Evolutionary conservation across 2,113 vertebrate genomes (phyloP).

Genomic region (Pogonocichla stellata): DNA sequence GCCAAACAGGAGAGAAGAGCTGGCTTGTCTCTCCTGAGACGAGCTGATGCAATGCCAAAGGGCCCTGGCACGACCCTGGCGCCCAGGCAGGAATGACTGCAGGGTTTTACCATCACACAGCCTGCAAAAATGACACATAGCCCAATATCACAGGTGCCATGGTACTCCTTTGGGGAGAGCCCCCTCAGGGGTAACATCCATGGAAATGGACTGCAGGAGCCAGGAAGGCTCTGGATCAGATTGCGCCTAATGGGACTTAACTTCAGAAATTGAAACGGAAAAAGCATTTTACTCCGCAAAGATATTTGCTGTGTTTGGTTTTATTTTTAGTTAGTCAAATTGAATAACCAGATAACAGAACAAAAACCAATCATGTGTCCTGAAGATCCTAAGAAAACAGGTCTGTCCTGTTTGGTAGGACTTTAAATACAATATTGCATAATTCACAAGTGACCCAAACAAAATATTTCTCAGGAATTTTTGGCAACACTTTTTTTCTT

Average conservation of each 20-base stretch:
- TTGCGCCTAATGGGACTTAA: background rate
- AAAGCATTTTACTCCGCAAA: background rate
- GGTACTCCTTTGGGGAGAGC: background rate
- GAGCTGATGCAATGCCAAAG: accelerated
- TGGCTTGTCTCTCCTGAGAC: background rate
- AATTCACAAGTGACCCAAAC: background rate
- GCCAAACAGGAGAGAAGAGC: background rate
- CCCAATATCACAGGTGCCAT: background rate
- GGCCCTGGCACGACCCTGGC: background rate
- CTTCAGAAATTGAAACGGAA: background rate
- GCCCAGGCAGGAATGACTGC: background rate
- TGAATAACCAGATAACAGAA: background rate
- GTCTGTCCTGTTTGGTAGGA: background rate
- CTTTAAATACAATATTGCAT: background rate
- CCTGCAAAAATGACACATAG: accelerated
- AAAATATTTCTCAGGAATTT: background rate
- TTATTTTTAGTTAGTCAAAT: background rate
- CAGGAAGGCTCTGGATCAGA: background rate
- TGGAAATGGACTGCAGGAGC: background rate
- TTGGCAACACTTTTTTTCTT: background rate
- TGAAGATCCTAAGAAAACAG: background rate
- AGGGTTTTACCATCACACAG: background rate
- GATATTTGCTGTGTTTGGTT: background rate
- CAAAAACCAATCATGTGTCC: background rate
- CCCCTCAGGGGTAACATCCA: background rate